Percentiles rank a stretch among this genome's conserved stretches.
Evolutionary conservation across 2,888 invertebrate species (phyloP).

Genomic region (Schizaphis graminum): DNA sequence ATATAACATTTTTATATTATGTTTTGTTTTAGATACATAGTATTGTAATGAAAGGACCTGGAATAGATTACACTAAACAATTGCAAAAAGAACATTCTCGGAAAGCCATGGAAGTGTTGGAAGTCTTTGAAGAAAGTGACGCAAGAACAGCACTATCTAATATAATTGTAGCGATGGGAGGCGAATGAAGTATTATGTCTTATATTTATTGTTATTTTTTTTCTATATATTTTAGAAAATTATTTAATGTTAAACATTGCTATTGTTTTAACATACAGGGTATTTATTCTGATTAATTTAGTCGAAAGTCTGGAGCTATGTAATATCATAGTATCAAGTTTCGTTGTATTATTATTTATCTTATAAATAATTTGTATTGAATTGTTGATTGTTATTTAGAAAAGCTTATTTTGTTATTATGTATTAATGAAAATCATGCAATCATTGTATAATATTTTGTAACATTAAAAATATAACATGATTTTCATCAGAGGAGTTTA

Average conservation of each 20-base stretch:
- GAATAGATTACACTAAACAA: constrained; percentile 80
- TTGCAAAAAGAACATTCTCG: constrained; percentile 83
- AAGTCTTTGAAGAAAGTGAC: constrained; percentile 83
- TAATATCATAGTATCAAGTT: background rate
- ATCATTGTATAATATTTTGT: constrained; percentile 36
- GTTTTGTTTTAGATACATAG: constrained; percentile 72
- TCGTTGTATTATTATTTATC: constrained; percentile 17
- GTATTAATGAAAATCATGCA: background rate
- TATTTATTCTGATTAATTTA: constrained; percentile 47
- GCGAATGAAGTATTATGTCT: constrained; percentile 33
- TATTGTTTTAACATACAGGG: constrained; percentile 55
- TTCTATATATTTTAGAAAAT: background rate
- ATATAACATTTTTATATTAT: background rate
- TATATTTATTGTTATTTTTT: constrained; percentile 41
- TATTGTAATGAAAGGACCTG: constrained; percentile 79
- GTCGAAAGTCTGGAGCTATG: background rate
- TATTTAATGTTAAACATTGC: constrained; percentile 28
- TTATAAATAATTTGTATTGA: constrained; percentile 15
- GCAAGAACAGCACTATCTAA: constrained; percentile 88
- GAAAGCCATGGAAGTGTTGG: constrained; percentile 81
- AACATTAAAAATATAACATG: background rate
- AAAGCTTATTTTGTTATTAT: constrained; percentile 34
- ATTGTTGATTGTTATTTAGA: constrained; percentile 47
- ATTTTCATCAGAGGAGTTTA: background rate
- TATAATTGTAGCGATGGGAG: constrained; percentile 87